Evolutionary conservation across 2,113 vertebrate species (phyloP).

Genomic region (Propithecus coquereli): DNA sequence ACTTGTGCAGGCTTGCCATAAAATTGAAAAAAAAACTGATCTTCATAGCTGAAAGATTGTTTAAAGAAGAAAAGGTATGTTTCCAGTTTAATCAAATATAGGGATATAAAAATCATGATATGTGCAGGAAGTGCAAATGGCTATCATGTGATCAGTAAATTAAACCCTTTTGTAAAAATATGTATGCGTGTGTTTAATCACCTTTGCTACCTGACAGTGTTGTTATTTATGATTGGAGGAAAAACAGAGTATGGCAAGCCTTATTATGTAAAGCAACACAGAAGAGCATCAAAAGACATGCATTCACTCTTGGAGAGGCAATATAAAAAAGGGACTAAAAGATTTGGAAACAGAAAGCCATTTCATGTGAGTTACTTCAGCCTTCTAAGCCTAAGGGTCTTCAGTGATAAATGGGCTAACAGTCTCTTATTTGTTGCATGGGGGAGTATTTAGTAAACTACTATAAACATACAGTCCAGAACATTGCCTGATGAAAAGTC

Average conservation of each 20-base stretch:
- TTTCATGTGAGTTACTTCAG: not conserved
- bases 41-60: constrained; percentile 31
- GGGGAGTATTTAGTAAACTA: not conserved
- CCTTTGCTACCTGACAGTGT: not conserved
- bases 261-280: not conserved
- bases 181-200: too few species aligned
- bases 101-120: not conserved
- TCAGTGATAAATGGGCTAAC: not conserved
- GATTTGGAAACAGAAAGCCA: not conserved
- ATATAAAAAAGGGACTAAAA: not conserved
- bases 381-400: not conserved
- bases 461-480: not conserved
- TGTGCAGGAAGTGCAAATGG: not conserved
- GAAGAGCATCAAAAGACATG: not conserved
- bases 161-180: not conserved
- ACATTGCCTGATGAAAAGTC: not conserved
- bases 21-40: constrained; percentile 43
- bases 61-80: not conserved
- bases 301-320: not conserved
- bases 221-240: not conserved
- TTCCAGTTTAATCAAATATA: not conserved
- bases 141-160: not conserved
- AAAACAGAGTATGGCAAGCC: not conserved
- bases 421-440: not conserved
- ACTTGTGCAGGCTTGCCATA: not conserved